Conservation (phyloP, 2,113 vertebrate species). For the Cinclus cinclus region DNA sequence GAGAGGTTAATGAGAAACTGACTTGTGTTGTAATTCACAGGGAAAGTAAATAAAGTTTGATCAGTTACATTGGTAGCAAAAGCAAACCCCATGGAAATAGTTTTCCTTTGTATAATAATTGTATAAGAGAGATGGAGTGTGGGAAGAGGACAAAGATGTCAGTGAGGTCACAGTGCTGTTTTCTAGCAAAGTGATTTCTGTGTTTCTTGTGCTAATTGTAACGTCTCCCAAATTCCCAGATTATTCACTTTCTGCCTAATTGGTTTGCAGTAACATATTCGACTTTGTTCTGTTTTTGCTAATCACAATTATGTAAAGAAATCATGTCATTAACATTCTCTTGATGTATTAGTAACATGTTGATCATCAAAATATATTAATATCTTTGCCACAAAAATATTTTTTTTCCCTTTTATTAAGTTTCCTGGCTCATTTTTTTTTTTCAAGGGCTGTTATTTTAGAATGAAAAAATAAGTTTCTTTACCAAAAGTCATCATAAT, state of each 20-base stretch:
- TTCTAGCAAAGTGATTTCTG: neutral
- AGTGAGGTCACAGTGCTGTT: neutral
- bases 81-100: neutral
- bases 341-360: neutral
- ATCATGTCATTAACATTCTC: neutral
- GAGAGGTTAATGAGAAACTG: neutral
- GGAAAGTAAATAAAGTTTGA: neutral
- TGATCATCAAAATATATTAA: neutral
- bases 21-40: neutral
- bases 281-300: neutral
- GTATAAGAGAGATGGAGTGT: neutral
- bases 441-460: neutral
- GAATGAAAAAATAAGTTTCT: neutral
- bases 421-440: neutral
- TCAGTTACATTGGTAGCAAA: neutral
- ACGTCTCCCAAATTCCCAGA: neutral
- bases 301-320: conserved; percentile 7
- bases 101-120: neutral
- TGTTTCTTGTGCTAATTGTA: neutral
- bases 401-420: neutral
- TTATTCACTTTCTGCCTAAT: neutral
- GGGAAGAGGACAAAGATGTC: neutral
- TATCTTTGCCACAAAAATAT: neutral
- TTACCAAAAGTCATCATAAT: neutral
- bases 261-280: neutral